Evolutionary conservation across 2,888 invertebrate genomes (phyloP).

Genomic region (Patella ulyssiponensis): DNA sequence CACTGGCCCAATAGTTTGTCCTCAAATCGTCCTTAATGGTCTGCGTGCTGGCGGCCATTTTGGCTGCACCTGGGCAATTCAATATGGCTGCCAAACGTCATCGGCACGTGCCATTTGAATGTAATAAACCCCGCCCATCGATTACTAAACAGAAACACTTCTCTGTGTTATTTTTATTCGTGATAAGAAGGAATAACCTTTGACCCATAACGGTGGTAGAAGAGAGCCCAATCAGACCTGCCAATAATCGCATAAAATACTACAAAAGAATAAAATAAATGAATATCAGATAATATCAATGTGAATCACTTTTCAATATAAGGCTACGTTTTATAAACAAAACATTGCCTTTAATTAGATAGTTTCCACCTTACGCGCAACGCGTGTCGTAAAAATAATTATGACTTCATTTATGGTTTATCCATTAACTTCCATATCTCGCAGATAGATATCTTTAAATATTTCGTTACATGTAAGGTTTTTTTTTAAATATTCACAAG

Average conservation of each 20-base stretch:
- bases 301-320: not conserved
- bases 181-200: slow-evolving; percentile 3
- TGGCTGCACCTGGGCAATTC: slow-evolving; percentile 26
- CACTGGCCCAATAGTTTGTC: not conserved
- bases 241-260: slow-evolving; percentile 5
- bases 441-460: too few species aligned
- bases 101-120: slow-evolving; percentile 24
- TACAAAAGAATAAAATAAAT: not conserved
- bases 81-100: slow-evolving; percentile 28
- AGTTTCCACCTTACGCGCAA: not conserved
- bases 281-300: not conserved
- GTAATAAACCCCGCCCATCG: slow-evolving; percentile 18
- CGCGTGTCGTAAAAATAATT: too few species aligned
- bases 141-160: slow-evolving; percentile 17
- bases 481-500: too few species aligned
- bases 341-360: not conserved
- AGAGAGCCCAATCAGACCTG: slow-evolving; percentile 5
- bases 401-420: too few species aligned
- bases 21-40: not conserved
- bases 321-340: not conserved
- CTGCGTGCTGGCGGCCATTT: slow-evolving; percentile 1
- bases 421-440: too few species aligned
- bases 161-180: slow-evolving; percentile 7
- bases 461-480: too few species aligned
- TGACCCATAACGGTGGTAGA: not conserved